phyloP scores from a whole-genome alignment of 2,888 invertebrate genomes.

The Drosophila emarginata region DNA sequence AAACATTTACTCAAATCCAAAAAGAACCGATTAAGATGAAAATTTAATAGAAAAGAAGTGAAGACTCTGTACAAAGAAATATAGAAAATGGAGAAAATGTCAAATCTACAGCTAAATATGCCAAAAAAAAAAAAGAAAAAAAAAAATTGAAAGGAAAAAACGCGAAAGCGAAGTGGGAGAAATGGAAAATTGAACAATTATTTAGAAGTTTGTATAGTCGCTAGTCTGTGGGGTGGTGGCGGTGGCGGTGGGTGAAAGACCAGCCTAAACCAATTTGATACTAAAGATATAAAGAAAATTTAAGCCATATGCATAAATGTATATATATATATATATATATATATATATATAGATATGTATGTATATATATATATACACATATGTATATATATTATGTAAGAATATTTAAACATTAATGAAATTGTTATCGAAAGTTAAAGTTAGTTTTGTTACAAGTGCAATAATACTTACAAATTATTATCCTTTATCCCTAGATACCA shows the following conservation, averaged over 20 bases:
- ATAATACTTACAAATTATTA: constrained; percentile 44
- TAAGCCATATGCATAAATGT: constrained; percentile 61
- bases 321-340: constrained; percentile 1
- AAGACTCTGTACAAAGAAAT: constrained; percentile 61
- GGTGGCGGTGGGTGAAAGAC: constrained; percentile 24
- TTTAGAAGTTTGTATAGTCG: constrained; percentile 72
- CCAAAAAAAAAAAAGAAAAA: constrained; percentile 69
- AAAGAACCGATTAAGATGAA: constrained; percentile 17
- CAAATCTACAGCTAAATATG: constrained; percentile 82
- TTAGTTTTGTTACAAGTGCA: constrained; percentile 76
- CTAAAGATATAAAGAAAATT: constrained; percentile 58
- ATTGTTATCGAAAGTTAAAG: constrained; percentile 75
- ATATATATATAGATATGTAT: not conserved
- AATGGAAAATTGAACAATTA: constrained; percentile 63
- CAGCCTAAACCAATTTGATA: constrained; percentile 66
- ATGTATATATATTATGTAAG: constrained; percentile 16
- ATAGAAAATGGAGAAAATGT: constrained; percentile 62
- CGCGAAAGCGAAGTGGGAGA: not conserved
- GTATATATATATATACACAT: not conserved
- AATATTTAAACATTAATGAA: constrained; percentile 50
- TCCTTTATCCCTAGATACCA: not conserved
- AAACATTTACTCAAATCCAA: constrained; percentile 48
- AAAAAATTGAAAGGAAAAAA: constrained; percentile 18
- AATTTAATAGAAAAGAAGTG: constrained; percentile 11
- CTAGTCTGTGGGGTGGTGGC: constrained; percentile 66